Conservation (phyloP, 2,113 vertebrate genomes). For the Mus musculus region GRCm39 chr4:37649501-37650000, state of each 20-base stretch:
- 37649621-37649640: background rate
- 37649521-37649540: too few species aligned
- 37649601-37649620: background rate
- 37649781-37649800: background rate
- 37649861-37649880: background rate
- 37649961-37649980: constrained; percentile 8
- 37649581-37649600: background rate
- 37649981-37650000: constrained; percentile 61
- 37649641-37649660: background rate
- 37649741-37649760: background rate
- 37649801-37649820: background rate
- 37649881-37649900: background rate
- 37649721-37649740: background rate
- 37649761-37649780: background rate
- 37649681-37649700: background rate
- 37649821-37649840: background rate
- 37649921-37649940: background rate
- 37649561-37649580: too few species aligned
- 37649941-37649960: background rate
- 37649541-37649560: too few species aligned
- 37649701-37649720: background rate
- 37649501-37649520: too few species aligned
- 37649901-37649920: background rate
- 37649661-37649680: background rate
- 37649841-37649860: background rate